Base-by-base conservation (phyloP, 2,888 invertebrate genomes). In the Cheilosia urbana region DNA sequence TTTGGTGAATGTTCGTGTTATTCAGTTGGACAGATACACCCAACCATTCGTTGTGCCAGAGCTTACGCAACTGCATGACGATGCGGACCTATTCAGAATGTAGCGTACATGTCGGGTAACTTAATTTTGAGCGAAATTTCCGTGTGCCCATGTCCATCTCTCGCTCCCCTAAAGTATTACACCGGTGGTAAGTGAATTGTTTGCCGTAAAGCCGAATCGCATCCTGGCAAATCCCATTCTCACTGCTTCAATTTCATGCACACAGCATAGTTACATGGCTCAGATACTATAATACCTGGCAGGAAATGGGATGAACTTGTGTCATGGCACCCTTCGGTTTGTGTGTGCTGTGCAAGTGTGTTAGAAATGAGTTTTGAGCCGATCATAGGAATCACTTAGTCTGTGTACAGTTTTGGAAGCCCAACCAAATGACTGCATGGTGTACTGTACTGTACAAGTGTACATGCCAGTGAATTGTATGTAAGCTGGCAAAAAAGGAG, bases 361-460 rank as follows among this genome's bases (percentile, higher is more conserved):
- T 47, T 71, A 11, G 71, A 77, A 82, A 82, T 66, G 71, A 72
- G 77, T 82, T 82, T 69, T 77, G 71, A 77, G 72, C 77, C 17
- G 53, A 72, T 77, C 82, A 77, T 53, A 45, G 72, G n/a, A 71
- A 40, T 60, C 75, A 76, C 30, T 81, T 75, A 42, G 37, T 30
- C 47, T 51, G 24, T 60, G 24, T 53, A 47, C 15, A 15, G 63
- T 51, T 17, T 60, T 47, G 9, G 13, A 15, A 15, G n/a, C 15
- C 9, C 15, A 58, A 30, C 55, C 42, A 15, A 30, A 6, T 6
- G 42, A 27, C 30, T 30, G 30, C 30, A 30, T 30, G 30, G 30
- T 9, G 7, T 30, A 24, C 27, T 5, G 6, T n/a, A n/a, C n/a
- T n/a, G n/a, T n/a, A n/a, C n/a, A n/a, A n/a, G n/a, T 27, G 27